These are phyloP conservation scores for Myzus persicae DNA, from an alignment of 1,140 invertebrate species.

Conservation along the genomic window DNA sequence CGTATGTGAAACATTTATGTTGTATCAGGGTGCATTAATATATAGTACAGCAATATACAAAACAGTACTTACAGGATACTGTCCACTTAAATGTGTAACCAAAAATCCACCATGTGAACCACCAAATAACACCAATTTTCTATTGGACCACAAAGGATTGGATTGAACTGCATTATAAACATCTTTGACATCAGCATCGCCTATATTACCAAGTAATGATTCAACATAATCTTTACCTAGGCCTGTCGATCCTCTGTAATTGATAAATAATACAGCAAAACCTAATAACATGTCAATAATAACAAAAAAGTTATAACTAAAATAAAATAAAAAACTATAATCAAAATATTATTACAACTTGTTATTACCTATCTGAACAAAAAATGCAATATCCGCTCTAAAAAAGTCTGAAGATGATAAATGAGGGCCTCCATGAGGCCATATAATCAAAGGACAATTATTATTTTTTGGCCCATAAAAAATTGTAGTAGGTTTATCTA, in stretches of 20 bases:
- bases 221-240: slow-evolving; percentile 78
- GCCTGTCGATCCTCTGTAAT: slow-evolving; percentile 88
- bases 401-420: slow-evolving; percentile 70
- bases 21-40: neutral
- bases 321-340: neutral
- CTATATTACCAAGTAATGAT: slow-evolving; percentile 78
- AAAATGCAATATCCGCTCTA: slow-evolving; percentile 69
- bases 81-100: slow-evolving; percentile 82
- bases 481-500: slow-evolving; percentile 66
- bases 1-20: neutral
- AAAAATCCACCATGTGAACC: slow-evolving; percentile 94
- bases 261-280: slow-evolving; percentile 79
- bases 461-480: slow-evolving; percentile 69
- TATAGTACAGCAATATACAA: neutral
- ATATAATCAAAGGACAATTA: slow-evolving; percentile 70
- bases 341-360: neutral
- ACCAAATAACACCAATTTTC: slow-evolving; percentile 72
- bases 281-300: slow-evolving; percentile 66
- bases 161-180: slow-evolving; percentile 70
- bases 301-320: neutral
- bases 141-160: slow-evolving; percentile 69
- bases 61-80: slow-evolving; percentile 73
- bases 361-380: slow-evolving; percentile 62
- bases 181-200: slow-evolving; percentile 83
- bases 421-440: slow-evolving; percentile 88